A percentile compares a stretch with the other conserved stretches of the same genome.
phyloP scores from a whole-genome alignment of 2,888 invertebrate species.

The Cremastobaeus sp. region DNA sequence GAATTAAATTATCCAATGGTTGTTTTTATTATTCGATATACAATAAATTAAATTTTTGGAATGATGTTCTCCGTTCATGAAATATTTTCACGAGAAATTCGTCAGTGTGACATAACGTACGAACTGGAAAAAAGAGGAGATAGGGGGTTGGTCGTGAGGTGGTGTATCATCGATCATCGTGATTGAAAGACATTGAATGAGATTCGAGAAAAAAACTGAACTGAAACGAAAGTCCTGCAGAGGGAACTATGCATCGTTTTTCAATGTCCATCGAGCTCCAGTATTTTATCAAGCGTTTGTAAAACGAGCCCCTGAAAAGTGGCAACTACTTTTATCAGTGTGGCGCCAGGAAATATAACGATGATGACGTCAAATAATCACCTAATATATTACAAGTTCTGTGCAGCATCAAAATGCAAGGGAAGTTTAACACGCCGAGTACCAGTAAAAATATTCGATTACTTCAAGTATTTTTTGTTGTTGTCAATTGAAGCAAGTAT shows the following conservation, averaged over 20 bases:
- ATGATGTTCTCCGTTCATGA: no score
- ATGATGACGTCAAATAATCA: constrained; percentile 63
- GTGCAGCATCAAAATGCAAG: constrained; percentile 41
- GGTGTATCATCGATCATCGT: constrained; percentile 71
- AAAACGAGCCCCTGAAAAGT: constrained; percentile 63
- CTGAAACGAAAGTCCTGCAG: constrained; percentile 60
- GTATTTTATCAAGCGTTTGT: constrained; percentile 57
- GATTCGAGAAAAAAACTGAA: constrained; percentile 62
- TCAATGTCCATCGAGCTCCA: constrained; percentile 61
- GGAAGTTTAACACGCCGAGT: not conserved
- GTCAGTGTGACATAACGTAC: constrained; percentile 25
- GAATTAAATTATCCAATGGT: no score
- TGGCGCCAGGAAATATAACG: constrained; percentile 60
- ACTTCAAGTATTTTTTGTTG: no score
- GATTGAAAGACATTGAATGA: constrained; percentile 75
- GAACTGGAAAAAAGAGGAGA: constrained; percentile 25
- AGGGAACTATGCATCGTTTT: constrained; percentile 61
- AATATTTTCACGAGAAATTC: constrained; percentile 45
- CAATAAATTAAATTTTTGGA: no score
- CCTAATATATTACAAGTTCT: constrained; percentile 58
- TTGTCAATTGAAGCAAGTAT: no score
- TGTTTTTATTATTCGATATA: no score
- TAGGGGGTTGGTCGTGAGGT: constrained; percentile 51
- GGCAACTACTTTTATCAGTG: constrained; percentile 63
- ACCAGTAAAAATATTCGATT: not conserved